These are phyloP conservation scores for Trichogramma evanescens DNA, from an alignment of 2,888 invertebrate genomes.

Conservation along the genomic window DNA sequence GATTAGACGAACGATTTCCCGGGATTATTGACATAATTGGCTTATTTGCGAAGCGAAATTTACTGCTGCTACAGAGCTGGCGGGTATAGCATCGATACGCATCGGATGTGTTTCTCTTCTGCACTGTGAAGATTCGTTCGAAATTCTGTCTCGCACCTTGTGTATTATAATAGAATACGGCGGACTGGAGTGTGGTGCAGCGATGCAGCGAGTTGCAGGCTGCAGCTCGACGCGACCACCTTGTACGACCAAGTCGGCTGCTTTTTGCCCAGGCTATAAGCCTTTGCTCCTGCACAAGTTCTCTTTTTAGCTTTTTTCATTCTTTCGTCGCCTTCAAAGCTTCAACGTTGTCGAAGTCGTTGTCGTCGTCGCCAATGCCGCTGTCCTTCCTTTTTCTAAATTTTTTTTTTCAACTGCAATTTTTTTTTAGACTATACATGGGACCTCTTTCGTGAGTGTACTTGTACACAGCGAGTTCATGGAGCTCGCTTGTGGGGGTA, in stretches of 20 bases:
- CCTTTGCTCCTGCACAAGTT: no score
- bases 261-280: no score
- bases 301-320: no score
- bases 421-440: background rate
- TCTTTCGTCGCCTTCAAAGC: no score
- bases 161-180: no score
- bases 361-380: no score
- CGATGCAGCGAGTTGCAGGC: no score
- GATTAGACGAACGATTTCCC: conserved; percentile 29
- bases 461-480: background rate
- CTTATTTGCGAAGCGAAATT: conserved; percentile 25
- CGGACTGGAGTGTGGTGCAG: no score
- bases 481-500: background rate
- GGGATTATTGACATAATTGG: conserved; percentile 27
- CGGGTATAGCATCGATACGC: conserved; percentile 20
- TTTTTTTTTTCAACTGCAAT: background rate
- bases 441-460: no score
- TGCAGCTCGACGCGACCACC: no score
- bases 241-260: no score
- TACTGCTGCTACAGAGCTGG: conserved; percentile 11
- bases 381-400: background rate
- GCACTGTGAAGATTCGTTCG: conserved; percentile 13
- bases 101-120: conserved; percentile 26
- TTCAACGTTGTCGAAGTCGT: no score
- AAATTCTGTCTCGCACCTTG: conserved; percentile 17